Evolutionary conservation across 2,888 invertebrate genomes (phyloP).

Genomic region (Bursaphelenchus okinawaensis): DNA sequence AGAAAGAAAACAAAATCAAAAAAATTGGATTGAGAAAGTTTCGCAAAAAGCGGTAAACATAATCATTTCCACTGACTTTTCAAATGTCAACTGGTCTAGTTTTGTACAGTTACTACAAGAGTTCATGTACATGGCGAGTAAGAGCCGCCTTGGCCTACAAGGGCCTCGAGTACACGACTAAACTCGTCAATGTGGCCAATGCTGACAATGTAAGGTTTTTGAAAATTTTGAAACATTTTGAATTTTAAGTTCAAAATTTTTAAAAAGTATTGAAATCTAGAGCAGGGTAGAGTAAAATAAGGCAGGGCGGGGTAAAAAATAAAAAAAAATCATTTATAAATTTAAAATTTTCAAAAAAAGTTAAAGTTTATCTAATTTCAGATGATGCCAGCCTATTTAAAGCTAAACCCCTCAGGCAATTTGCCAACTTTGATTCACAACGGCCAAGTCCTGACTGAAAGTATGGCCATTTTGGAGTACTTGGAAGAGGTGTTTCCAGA

Average conservation of each 20-base stretch:
- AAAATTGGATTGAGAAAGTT: no score
- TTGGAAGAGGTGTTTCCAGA: constrained; percentile 62
- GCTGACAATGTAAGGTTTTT: constrained; percentile 31
- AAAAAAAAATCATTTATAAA: no score
- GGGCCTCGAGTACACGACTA: constrained; percentile 80
- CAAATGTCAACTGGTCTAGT: neutral
- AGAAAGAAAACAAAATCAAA: no score
- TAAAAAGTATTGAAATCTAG: no score
- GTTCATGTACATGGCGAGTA: constrained; percentile 88
- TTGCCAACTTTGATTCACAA: constrained; percentile 77
- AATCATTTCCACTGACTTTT: neutral
- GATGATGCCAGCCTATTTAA: constrained; percentile 65
- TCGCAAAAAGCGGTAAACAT: no score
- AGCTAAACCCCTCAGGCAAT: constrained; percentile 84
- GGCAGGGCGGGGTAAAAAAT: no score
- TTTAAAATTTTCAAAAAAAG: no score
- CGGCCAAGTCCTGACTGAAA: constrained; percentile 65
- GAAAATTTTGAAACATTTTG: no score
- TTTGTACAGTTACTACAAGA: constrained; percentile 67
- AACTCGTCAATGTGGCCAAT: constrained; percentile 60
- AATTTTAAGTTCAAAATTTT: no score
- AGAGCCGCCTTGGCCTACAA: constrained; percentile 85
- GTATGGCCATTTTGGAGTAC: constrained; percentile 81
- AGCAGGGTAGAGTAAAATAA: no score
- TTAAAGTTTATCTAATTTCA: no score